phyloP scores from a whole-genome alignment of 2,888 invertebrate genomes.

The Tholera decimalis region DNA sequence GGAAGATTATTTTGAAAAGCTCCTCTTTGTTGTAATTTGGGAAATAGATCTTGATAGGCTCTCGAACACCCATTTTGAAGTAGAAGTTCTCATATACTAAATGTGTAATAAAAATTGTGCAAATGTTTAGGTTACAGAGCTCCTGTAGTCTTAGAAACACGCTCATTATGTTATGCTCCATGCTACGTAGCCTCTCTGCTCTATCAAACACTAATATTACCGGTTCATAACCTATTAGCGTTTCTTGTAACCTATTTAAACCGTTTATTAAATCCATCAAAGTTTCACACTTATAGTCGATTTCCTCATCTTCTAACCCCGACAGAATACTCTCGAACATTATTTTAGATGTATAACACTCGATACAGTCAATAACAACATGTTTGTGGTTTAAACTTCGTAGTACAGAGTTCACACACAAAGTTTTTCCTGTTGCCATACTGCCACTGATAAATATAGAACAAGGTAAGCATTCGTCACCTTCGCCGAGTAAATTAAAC shows the following conservation, averaged over 20 bases:
- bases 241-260: constrained; percentile 81
- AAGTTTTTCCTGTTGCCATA: constrained; percentile 96
- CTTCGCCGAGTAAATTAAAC: constrained; percentile 88
- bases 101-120: constrained; percentile 95
- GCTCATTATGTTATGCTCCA: constrained; percentile 94
- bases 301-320: constrained; percentile 86
- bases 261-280: constrained; percentile 92
- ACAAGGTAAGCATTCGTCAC: constrained; percentile 92
- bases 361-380: constrained; percentile 95
- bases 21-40: constrained; percentile 96
- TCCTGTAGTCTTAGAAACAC: constrained; percentile 94
- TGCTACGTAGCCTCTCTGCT: constrained; percentile 94
- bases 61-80: constrained; percentile 93
- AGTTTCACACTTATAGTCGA: constrained; percentile 92
- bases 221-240: constrained; percentile 78
- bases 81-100: constrained; percentile 96
- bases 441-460: constrained; percentile 96
- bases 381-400: constrained; percentile 91
- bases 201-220: constrained; percentile 95
- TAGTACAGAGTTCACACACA: constrained; percentile 92
- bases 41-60: constrained; percentile 94
- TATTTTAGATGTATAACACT: constrained; percentile 95
- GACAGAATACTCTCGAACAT: constrained; percentile 95
- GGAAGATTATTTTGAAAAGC: constrained; percentile 87
- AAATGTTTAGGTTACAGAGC: constrained; percentile 93